A percentile compares a stretch with the other conserved stretches of the same genome.
phyloP scores from a whole-genome alignment of 2,888 invertebrate genomes.

The Zygaena filipendulae region DNA sequence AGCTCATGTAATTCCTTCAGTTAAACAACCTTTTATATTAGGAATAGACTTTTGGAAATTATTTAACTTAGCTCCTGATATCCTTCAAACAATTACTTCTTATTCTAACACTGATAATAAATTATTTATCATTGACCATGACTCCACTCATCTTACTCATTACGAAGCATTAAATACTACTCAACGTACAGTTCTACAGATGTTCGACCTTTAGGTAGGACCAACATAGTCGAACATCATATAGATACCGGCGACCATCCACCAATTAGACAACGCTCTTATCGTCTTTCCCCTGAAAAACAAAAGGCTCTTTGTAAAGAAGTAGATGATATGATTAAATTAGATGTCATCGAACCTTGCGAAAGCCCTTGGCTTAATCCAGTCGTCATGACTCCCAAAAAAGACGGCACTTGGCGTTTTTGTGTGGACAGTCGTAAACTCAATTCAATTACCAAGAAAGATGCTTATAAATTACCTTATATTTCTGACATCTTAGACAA shows the following conservation, averaged over 20 bases:
- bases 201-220: constrained; percentile 16
- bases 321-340: constrained; percentile 15
- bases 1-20: constrained; percentile 6
- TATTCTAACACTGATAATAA: constrained; percentile 5
- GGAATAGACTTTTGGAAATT: constrained; percentile 11
- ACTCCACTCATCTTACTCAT: background rate
- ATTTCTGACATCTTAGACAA: constrained; percentile 17
- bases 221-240: constrained; percentile 14
- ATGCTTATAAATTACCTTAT: constrained; percentile 14
- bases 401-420: constrained; percentile 12
- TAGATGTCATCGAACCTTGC: constrained; percentile 14
- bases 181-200: constrained; percentile 12
- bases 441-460: constrained; percentile 14
- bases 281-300: constrained; percentile 17
- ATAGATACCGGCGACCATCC: constrained; percentile 15
- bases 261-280: constrained; percentile 16
- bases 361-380: constrained; percentile 17
- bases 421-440: constrained; percentile 17
- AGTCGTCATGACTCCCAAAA: constrained; percentile 13
- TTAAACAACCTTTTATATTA: constrained; percentile 5
- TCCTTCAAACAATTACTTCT: background rate
- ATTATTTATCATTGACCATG: background rate
- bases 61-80: constrained; percentile 5
- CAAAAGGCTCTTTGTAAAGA: constrained; percentile 13
- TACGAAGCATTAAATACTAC: background rate